phyloP scores from a whole-genome alignment of 1,140 invertebrate genomes.

The Drosophila chauvacae region DNA sequence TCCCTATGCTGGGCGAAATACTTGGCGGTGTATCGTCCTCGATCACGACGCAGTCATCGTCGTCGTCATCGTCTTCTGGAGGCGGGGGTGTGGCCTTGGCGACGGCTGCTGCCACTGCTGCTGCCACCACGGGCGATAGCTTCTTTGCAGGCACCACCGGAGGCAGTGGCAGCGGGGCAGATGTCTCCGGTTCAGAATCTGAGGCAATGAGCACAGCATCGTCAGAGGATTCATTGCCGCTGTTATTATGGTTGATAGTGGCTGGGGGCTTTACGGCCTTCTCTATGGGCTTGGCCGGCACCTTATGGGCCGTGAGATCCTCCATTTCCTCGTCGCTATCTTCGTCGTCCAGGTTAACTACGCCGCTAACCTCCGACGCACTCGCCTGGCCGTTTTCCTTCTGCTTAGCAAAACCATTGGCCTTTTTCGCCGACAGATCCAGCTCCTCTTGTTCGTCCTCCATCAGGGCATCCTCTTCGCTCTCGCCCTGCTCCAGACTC shows the following conservation, averaged over 20 bases:
- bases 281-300: conserved; percentile 28
- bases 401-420: conserved; percentile 60
- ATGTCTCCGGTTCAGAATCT: conserved; percentile 75
- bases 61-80: conserved; percentile 84
- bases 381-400: conserved; percentile 70
- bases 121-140: conserved; percentile 23
- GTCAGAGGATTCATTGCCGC: conserved; percentile 67
- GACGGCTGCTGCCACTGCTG: neutral
- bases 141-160: conserved; percentile 38
- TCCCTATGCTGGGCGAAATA: conserved; percentile 64
- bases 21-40: conserved; percentile 86
- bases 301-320: conserved; percentile 38
- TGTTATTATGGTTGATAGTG: conserved; percentile 23
- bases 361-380: conserved; percentile 43
- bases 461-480: conserved; percentile 32
- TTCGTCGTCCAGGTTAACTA: conserved; percentile 77
- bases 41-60: conserved; percentile 87
- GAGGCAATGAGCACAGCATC: conserved; percentile 78
- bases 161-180: conserved; percentile 14
- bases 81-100: conserved; percentile 50
- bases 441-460: conserved; percentile 12
- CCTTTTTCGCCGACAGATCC: conserved; percentile 24
- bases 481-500: conserved; percentile 47
- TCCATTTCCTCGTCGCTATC: conserved; percentile 78
- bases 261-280: conserved; percentile 18